phyloP scores from a whole-genome alignment of 2,888 invertebrate genomes.

The Amiota mariae region DNA sequence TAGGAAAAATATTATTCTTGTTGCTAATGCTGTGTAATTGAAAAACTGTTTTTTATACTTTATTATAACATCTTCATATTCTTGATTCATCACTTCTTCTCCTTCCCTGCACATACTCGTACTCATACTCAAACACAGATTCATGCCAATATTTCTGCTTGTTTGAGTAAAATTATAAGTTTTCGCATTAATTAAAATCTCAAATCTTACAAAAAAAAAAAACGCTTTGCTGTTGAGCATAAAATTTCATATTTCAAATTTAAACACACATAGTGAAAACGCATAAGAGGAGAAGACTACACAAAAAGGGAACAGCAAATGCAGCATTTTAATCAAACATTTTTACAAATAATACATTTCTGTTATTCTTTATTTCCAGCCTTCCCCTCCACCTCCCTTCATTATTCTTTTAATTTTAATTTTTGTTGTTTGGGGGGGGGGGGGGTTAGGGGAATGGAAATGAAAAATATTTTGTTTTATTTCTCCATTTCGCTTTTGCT shows the following conservation, averaged over 20 bases:
- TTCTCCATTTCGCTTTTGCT: slow-evolving; percentile 34
- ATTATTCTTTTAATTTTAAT: background rate
- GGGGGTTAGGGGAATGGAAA: background rate
- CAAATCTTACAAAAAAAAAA: background rate
- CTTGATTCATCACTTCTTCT: too few species aligned
- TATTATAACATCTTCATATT: too few species aligned
- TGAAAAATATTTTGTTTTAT: slow-evolving; percentile 34
- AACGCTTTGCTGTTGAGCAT: too few species aligned
- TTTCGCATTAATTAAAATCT: slow-evolving; percentile 25
- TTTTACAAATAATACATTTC: slow-evolving; percentile 10
- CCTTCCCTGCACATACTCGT: too few species aligned
- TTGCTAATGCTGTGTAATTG: too few species aligned
- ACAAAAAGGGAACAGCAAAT: too few species aligned
- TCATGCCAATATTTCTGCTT: slow-evolving; percentile 1
- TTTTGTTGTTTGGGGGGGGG: background rate
- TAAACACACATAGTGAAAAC: background rate
- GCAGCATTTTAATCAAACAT: slow-evolving; percentile 61
- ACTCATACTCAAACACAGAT: slow-evolving; percentile 34
- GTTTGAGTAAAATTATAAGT: background rate
- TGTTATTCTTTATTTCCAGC: too few species aligned
- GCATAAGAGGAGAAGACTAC: background rate
- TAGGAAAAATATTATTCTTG: too few species aligned
- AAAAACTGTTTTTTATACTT: too few species aligned
- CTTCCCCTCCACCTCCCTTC: too few species aligned
- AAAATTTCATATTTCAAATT: slow-evolving; percentile 19